Base-by-base conservation (phyloP, 2,888 invertebrate genomes). In the Ramazzottius varieornatus region DNA sequence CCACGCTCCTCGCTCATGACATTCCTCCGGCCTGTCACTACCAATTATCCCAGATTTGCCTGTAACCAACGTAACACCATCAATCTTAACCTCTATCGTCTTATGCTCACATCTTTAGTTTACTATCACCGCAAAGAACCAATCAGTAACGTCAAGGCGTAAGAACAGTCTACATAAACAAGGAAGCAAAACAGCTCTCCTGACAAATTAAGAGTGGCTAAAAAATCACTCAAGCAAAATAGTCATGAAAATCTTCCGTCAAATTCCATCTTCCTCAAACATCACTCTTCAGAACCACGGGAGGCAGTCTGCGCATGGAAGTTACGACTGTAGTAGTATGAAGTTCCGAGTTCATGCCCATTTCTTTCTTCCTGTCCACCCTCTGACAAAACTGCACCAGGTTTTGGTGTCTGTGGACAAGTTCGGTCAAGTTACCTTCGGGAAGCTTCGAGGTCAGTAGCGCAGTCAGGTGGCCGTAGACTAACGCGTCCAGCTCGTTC, bases 401-500 rank as follows among this genome's bases (percentile, higher is more conserved):
- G 67, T 73, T 74, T 8, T 68, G 66, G 67, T 72, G 73, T 32
- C 71, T 68, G 65, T 71, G 64, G 29, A 75, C 69, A 29, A 72
- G 69, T 8, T 70, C 70, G 4, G 72, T 71, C 66, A 75, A 70
- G 32, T 69, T 68, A 13, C 68, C 69, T 13, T 68, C 70, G 0
- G 73, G 74, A 32, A 75, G 68, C 24, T 70, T 66, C 64, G 73
- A 73, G 8, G 74, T 74, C 40, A 75, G 67, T 1, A 75, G 64
- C 1, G 74, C 72, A 68, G 69, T 75, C 13, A 75, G 69, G 68
- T 75, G 75, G 33, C 74, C 75, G 68, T 72, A 75, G 16, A 74
- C 74, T 32, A 73, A 66, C 16, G 74, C 74, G 68, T 75, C 75
- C 65, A 75, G 67, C 66, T 75, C 74, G 66, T 74, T 74, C 0